Base-by-base conservation (phyloP, 2,113 vertebrate species). In the Periophthalmus modestus region DNA sequence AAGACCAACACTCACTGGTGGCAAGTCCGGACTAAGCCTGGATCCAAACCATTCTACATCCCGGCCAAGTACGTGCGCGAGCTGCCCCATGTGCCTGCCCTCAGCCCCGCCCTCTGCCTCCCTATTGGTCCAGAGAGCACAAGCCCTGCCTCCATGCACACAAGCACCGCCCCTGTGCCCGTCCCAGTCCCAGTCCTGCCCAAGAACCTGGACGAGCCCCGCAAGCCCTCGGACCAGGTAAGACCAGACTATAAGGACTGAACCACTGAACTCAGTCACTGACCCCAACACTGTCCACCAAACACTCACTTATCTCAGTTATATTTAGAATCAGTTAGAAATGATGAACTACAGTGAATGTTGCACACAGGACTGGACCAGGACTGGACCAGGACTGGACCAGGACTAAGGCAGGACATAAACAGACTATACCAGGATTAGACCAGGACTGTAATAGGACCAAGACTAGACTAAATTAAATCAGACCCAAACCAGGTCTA, bases 1-100 rank as follows among this genome's bases (percentile, higher is more conserved):
- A 94, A 95, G 72, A 98, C 96, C 85, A 98, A 96, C 0, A 92
- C 94, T 79, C 95, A 98, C 89, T 98, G 97, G 97, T 98, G 97
- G 97, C 96, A 98, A 2, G 96, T 99, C 72, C 82, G 87, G 36
- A 92, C 77, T 9, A 94, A 93, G 75, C 83, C 36, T 74, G 82
- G 77, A 18, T 48, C 95, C 16, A 94, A 92, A 18, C 93, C 96
- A 28, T 97, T 98, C 89, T 98, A 98, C 88, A 95, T 98, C 78
- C 97, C 97, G 0, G 97, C 97, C 47, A 96, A 96, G 85, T 98
- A 98, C 0, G 97, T 99, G 23, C 96, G 95, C 74, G 95, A 97
- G 88, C 90, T 97, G 68, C 94, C 76, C 0, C 84, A 88, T 11
- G 59, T 89, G 5, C 89, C 89, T 1, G 92, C 91, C 0, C 90